Conservation (phyloP, 2,888 invertebrate genomes). For the Apamea monoglypha region DNA sequence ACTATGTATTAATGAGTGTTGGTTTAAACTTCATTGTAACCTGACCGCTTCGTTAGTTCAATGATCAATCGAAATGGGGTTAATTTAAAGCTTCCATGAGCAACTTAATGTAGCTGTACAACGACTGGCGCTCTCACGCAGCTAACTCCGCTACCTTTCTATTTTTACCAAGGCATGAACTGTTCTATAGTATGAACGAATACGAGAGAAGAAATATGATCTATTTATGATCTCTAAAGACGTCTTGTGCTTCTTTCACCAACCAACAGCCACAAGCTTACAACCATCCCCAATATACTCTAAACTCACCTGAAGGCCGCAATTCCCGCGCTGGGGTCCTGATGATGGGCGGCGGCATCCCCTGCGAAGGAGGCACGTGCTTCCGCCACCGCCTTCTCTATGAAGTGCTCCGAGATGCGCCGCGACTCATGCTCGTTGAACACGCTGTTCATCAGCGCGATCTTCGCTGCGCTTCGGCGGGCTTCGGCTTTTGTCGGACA, state of each 20-base stretch:
- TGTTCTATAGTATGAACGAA: neutral
- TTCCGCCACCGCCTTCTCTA: conserved; percentile 97
- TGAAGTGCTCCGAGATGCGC: conserved; percentile 97
- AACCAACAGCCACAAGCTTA: neutral
- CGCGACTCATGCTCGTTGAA: conserved; percentile 98
- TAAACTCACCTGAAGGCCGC: conserved; percentile 91
- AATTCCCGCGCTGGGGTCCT: conserved; percentile 92
- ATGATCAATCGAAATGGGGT: conserved; percentile 27
- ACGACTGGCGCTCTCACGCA: neutral
- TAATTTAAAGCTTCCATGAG: conserved; percentile 6
- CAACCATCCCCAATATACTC: neutral
- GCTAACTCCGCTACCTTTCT: neutral
- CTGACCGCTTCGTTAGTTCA: conserved; percentile 29
- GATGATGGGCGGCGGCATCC: conserved; percentile 91
- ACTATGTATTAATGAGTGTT: conserved; percentile 38
- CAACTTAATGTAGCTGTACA: neutral
- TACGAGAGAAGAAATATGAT: neutral
- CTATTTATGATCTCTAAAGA: neutral
- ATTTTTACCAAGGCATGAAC: neutral
- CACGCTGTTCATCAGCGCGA: conserved; percentile 98
- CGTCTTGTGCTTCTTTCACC: neutral
- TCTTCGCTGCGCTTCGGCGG: conserved; percentile 97
- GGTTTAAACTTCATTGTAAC: conserved; percentile 18
- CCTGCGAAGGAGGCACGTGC: conserved; percentile 96
- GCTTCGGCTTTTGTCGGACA: conserved; percentile 99